These are phyloP conservation scores for Sitophilus oryzae DNA, from an alignment of 1,140 invertebrate genomes.

Conservation along the genomic window DNA sequence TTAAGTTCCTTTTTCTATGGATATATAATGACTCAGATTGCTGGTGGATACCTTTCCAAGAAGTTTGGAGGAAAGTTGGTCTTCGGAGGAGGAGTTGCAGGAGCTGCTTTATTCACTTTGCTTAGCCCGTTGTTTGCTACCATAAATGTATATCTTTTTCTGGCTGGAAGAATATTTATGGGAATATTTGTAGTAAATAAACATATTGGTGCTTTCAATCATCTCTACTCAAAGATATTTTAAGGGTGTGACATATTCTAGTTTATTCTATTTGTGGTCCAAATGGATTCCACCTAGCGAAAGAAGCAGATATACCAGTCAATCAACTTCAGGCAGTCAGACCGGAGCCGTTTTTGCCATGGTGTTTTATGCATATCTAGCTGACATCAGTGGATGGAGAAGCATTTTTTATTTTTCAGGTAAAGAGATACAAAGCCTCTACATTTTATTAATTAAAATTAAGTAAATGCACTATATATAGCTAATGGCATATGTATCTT, in stretches of 20 bases:
- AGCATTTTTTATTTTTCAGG: conserved; percentile 23
- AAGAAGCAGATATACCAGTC: conserved; percentile 6
- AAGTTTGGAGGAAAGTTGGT: conserved; percentile 56
- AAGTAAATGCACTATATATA: too few relatives aligned
- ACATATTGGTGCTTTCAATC: background rate
- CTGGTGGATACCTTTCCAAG: conserved; percentile 50
- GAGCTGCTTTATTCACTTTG: conserved; percentile 73
- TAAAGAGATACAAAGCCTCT: too few relatives aligned
- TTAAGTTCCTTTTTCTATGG: conserved; percentile 83
- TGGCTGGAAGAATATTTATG: conserved; percentile 72
- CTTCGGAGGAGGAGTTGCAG: conserved; percentile 74
- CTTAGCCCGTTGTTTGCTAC: conserved; percentile 72
- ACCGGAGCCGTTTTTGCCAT: conserved; percentile 16
- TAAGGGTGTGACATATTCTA: conserved; percentile 20
- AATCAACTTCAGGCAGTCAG: conserved; percentile 14
- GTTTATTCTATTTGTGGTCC: conserved; percentile 15
- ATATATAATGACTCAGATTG: conserved; percentile 65
- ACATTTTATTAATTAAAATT: background rate
- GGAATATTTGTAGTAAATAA: conserved; percentile 86
- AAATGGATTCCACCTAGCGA: conserved; percentile 21
- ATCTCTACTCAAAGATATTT: too few relatives aligned
- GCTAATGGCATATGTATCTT: too few relatives aligned
- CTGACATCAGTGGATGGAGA: conserved; percentile 14
- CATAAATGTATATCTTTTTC: conserved; percentile 61
- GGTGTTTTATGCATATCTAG: conserved; percentile 17